A percentile compares a stretch with the other conserved stretches of the same genome.
Evolutionary conservation across 2,113 vertebrate species (phyloP).

Genomic region (Entomyzon cyanotis): DNA sequence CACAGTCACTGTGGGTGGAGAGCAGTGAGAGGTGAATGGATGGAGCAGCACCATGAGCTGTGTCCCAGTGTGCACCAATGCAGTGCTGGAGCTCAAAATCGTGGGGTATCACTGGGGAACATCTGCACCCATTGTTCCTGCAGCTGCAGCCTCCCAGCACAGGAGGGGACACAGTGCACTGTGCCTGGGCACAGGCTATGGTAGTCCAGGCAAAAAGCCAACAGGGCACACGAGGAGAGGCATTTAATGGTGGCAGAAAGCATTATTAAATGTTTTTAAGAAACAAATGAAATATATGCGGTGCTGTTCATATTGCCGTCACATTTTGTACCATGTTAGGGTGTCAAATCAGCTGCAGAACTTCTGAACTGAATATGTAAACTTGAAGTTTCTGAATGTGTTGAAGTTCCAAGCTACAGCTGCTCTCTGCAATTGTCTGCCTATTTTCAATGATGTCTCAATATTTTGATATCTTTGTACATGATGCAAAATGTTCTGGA

Average conservation of each 20-base stretch:
- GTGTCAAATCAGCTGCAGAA: background rate
- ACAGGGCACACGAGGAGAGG: accelerated
- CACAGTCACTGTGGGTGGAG: background rate
- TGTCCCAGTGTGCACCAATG: background rate
- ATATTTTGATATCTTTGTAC: constrained; percentile 46
- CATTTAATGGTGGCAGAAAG: background rate
- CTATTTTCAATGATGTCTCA: constrained; percentile 37
- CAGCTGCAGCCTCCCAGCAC: background rate
- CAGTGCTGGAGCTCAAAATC: background rate
- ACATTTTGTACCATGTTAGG: accelerated
- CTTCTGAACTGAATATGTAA: background rate
- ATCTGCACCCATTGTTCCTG: background rate
- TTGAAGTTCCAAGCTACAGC: background rate
- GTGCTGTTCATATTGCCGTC: background rate
- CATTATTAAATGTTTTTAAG: background rate
- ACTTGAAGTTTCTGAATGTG: background rate
- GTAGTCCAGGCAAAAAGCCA: accelerated
- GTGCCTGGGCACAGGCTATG: accelerated
- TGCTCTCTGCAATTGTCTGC: background rate
- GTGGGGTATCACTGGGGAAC: background rate
- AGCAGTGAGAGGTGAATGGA: background rate
- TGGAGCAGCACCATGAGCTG: background rate
- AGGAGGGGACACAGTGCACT: accelerated
- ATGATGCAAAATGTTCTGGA: constrained; percentile 22
- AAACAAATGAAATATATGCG: background rate